These are phyloP conservation scores for Engraulis encrasicolus DNA, from an alignment of 2,113 vertebrate genomes.

Conservation along the genomic window DNA sequence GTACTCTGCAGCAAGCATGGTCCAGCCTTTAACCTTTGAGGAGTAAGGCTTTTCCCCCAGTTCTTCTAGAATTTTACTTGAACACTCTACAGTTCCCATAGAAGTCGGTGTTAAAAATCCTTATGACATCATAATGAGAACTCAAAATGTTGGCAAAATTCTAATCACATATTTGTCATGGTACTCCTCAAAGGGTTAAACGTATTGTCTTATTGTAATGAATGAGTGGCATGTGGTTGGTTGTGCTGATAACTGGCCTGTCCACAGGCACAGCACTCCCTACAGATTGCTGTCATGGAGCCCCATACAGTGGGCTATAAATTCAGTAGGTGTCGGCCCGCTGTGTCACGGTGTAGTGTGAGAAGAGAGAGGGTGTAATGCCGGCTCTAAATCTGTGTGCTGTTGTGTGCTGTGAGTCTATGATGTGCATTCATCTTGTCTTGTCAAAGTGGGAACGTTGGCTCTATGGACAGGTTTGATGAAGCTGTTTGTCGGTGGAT, in stretches of 20 bases:
- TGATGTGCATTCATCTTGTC: not conserved
- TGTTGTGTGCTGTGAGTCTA: not conserved
- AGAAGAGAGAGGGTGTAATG: not conserved
- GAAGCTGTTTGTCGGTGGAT: not conserved
- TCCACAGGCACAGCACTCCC: not conserved
- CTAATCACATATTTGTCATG: too few species aligned
- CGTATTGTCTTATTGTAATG: not conserved
- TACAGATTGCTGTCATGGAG: not conserved
- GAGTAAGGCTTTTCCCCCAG: too few species aligned
- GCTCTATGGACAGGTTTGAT: not conserved
- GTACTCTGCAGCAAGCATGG: too few species aligned
- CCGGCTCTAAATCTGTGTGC: not conserved
- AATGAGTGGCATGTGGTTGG: not conserved
- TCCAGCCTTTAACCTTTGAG: too few species aligned
- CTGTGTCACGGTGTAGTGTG: slow-evolving; percentile 12
- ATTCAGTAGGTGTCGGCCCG: not conserved
- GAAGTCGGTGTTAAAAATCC: too few species aligned
- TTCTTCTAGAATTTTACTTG: too few species aligned
- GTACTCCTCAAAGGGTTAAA: too few species aligned
- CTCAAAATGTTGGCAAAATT: too few species aligned
- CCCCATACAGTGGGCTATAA: not conserved
- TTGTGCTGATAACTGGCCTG: not conserved
- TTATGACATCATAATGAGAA: too few species aligned
- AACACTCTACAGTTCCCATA: too few species aligned
- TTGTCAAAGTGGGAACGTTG: not conserved